These are phyloP conservation scores for Crossocerus cetratus DNA, from an alignment of 2,888 invertebrate species.

Conservation along the genomic window DNA sequence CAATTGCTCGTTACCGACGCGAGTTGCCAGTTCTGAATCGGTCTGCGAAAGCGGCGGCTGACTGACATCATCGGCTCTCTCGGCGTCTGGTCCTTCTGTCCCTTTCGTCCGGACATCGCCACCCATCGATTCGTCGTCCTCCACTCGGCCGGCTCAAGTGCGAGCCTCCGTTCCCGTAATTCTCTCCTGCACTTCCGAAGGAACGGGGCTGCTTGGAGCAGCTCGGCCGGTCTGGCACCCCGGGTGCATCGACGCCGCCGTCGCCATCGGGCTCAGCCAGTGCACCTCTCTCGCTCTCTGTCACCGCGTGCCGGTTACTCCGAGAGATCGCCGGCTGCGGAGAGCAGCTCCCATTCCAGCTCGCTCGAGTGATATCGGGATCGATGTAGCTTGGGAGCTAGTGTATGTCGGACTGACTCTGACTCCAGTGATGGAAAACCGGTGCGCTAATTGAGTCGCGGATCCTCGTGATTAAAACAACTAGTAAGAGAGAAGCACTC, in stretches of 20 bases:
- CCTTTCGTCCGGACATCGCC: conserved; percentile 3
- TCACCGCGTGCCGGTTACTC: neutral
- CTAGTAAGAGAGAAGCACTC: neutral
- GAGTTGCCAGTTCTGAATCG: conserved; percentile 55
- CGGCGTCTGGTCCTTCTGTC: conserved; percentile 13
- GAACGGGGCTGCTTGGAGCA: neutral
- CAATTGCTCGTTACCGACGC: conserved; percentile 63
- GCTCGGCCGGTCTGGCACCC: neutral
- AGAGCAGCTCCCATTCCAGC: neutral
- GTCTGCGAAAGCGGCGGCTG: conserved; percentile 47
- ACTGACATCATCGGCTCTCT: conserved; percentile 12
- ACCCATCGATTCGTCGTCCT: neutral
- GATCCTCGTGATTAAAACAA: neutral
- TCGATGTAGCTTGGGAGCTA: too few species aligned
- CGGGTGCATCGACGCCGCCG: too few species aligned
- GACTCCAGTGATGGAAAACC: neutral
- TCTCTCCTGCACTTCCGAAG: neutral
- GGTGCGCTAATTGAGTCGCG: conserved; percentile 2
- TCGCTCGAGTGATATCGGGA: conserved; percentile 1
- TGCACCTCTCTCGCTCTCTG: too few species aligned
- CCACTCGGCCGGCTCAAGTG: neutral
- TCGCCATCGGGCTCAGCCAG: too few species aligned
- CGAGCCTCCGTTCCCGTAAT: neutral
- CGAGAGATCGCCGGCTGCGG: neutral
- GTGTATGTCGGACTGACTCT: too few species aligned